phyloP scores from a whole-genome alignment of 1,140 invertebrate genomes.

The Solenopsis fugax region DNA sequence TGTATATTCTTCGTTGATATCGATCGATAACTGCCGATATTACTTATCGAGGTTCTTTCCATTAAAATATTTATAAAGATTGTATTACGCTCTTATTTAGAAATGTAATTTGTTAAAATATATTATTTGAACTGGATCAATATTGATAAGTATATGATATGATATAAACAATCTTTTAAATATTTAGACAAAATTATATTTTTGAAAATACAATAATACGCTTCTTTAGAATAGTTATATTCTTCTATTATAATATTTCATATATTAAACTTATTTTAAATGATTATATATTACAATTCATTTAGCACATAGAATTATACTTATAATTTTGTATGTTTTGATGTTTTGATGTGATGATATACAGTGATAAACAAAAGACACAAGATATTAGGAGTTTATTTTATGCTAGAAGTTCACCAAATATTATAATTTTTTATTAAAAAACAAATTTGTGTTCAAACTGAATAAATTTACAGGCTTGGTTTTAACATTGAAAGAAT shows the following conservation, averaged over 20 bases:
- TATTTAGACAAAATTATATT: constrained; percentile 9
- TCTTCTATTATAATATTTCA: too few relatives aligned
- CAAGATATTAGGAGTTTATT: too few relatives aligned
- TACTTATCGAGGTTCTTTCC: not conserved
- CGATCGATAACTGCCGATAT: not conserved
- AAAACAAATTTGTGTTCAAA: too few relatives aligned
- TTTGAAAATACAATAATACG: not conserved
- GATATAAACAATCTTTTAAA: not conserved
- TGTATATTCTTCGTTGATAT: not conserved
- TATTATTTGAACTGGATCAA: not conserved
- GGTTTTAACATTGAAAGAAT: too few relatives aligned
- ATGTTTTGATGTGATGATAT: too few relatives aligned
- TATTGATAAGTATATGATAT: not conserved
- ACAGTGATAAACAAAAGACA: too few relatives aligned
- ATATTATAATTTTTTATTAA: too few relatives aligned
- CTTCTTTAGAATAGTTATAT: not conserved
- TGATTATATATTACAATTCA: not conserved
- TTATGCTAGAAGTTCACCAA: too few relatives aligned
- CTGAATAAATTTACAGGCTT: too few relatives aligned
- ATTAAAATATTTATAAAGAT: not conserved
- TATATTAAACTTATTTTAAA: not conserved
- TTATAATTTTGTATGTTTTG: too few relatives aligned
- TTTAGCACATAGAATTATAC: too few relatives aligned
- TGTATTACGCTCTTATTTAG: not conserved
- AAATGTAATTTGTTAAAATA: not conserved